phyloP scores from a whole-genome alignment of 2,888 invertebrate species.

The Holacanthella duospinosa region DNA sequence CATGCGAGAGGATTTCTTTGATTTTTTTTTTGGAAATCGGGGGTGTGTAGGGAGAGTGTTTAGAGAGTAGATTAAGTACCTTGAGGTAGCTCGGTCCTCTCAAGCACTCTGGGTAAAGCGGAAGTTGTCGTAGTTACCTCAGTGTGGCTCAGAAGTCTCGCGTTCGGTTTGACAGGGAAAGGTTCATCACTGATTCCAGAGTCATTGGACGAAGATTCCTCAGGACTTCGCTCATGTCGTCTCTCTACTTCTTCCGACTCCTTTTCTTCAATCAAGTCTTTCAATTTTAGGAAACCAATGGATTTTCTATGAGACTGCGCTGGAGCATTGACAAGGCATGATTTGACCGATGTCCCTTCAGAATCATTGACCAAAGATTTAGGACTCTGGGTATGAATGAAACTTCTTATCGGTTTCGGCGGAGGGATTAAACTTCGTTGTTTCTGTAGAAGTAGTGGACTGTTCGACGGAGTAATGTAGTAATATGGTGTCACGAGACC shows the following conservation, averaged over 20 bases:
- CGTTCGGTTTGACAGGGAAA: neutral
- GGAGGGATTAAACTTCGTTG: neutral
- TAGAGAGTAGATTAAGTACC: neutral
- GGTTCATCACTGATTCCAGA: conserved; percentile 36
- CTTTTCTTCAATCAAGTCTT: conserved; percentile 5
- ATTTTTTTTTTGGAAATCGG: neutral
- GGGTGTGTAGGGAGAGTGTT: neutral
- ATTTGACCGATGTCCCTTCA: neutral
- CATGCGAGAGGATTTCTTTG: no score
- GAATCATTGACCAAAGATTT: neutral
- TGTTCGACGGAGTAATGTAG: conserved; percentile 23
- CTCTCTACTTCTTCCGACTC: conserved; percentile 9
- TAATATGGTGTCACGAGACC: conserved; percentile 31
- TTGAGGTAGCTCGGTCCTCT: neutral
- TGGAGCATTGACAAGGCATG: neutral
- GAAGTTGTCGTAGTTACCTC: conserved; percentile 1
- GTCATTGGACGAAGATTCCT: conserved; percentile 34
- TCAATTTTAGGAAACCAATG: neutral
- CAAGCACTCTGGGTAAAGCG: neutral
- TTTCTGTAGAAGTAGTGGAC: neutral
- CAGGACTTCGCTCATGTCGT: conserved; percentile 28
- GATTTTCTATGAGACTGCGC: no score
- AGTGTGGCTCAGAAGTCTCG: neutral
- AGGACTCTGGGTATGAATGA: neutral
- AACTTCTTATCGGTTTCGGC: conserved; percentile 7